phyloP scores from a whole-genome alignment of 92 coral and sea anemone genomes.

The Desmophyllum pertusum region DNA sequence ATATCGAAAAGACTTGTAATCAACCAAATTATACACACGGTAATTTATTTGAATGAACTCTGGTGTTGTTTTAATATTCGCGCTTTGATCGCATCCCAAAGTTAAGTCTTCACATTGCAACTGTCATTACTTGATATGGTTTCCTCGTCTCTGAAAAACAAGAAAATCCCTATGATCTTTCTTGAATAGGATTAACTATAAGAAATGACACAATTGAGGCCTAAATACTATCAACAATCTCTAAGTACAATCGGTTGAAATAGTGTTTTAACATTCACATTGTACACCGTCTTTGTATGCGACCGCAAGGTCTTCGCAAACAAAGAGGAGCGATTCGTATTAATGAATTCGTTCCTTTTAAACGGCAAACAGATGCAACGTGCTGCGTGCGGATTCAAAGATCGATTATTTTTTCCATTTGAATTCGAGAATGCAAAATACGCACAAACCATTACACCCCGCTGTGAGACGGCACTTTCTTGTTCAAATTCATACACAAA shows the following conservation, averaged over 20 bases:
- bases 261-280: neutral
- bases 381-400: neutral
- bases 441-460: conserved; percentile 14
- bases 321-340: neutral
- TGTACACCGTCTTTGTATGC: neutral
- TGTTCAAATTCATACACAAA: neutral
- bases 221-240: conserved; percentile 25
- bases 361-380: conserved; percentile 10
- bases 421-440: conserved; percentile 23
- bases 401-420: neutral
- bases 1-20: neutral
- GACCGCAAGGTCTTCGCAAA: conserved; percentile 10
- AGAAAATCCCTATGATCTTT: conserved; percentile 13
- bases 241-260: conserved; percentile 2
- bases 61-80: conserved; percentile 7
- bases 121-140: conserved; percentile 1
- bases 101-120: conserved; percentile 13
- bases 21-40: neutral
- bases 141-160: neutral
- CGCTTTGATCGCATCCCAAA: neutral
- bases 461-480: conserved; percentile 16
- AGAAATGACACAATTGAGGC: conserved; percentile 29
- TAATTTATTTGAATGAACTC: conserved; percentile 26
- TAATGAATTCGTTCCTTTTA: conserved; percentile 1
- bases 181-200: conserved; percentile 23